Base-by-base conservation (phyloP, 1,140 invertebrate genomes). In the Hylaeus volcanicus region DNA sequence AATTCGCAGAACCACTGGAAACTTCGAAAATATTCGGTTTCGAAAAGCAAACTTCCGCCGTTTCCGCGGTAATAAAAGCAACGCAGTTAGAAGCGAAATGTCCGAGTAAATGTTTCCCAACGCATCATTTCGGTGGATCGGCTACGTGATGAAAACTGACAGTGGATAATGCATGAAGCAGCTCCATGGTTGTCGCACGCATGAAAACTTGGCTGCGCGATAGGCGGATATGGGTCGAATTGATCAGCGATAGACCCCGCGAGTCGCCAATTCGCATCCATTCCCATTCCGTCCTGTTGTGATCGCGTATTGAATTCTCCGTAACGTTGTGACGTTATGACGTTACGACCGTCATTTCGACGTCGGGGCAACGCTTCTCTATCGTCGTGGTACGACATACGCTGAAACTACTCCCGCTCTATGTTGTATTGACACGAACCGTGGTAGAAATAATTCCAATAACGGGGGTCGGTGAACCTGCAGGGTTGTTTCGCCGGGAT, bases 281-380 rank as follows among this genome's bases (percentile, higher is more conserved):
- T 45, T 39, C n/a, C 68, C 58, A 51, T 53, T 78, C 53, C 3
- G 14, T 53, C 9, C 39, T 5, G 45, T 71, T 37, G 9, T 26
- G 51, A n/a, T 43, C 37, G 37, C 4, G 37, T 63, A 78, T 63
- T 63, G 43, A 63, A 74, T 65, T 65, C 14, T 26, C 9, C 37
- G 60, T 56, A 65, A 74, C 51, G 56, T 55, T n/a, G 48, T 63
- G 48, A 51, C 15, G 37, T 68, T 76, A 66, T 56, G 43, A 70
- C n/a, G 45, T 70, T 77, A 77, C 66, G 48, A 69, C 26, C 45
- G 37, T 53, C 58, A 53, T 78, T 63, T 71, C 66, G 26, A 61
- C 4, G 26, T 15, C 48, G 12, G 37, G 56, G 14, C 11, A 53
- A 43, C 56, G 37, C 26, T 53, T 78, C 26, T 8, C 26, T 37